These are phyloP conservation scores for Lacanobia wlatinum DNA, from an alignment of 2,888 invertebrate genomes.

Conservation along the genomic window DNA sequence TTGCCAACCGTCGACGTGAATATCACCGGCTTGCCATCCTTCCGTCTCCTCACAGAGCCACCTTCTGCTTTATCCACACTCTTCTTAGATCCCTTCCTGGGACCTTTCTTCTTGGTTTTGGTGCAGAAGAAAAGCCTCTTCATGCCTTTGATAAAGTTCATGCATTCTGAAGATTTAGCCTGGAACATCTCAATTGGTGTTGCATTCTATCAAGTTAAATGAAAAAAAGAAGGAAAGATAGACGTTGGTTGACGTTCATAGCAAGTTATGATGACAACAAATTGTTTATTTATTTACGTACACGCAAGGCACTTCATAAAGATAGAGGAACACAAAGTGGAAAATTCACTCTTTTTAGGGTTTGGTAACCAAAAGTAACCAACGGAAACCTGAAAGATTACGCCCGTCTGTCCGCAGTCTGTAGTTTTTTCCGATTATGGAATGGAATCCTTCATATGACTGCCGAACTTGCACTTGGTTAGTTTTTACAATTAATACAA, in stretches of 20 bases:
- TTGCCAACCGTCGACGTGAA: slow-evolving; percentile 88
- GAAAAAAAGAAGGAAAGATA: background rate
- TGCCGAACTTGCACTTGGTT: too few species aligned
- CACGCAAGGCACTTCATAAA: too few species aligned
- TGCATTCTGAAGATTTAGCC: slow-evolving; percentile 84
- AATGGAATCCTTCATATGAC: too few species aligned
- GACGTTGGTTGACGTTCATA: background rate
- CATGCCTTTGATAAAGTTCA: slow-evolving; percentile 86
- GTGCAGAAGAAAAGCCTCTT: slow-evolving; percentile 88
- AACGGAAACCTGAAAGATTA: too few species aligned
- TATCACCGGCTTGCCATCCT: slow-evolving; percentile 79
- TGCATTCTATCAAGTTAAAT: slow-evolving; percentile 37
- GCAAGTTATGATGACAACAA: too few species aligned
- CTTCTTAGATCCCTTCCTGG: slow-evolving; percentile 71
- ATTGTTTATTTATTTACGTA: too few species aligned
- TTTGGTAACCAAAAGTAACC: too few species aligned
- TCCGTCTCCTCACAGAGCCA: slow-evolving; percentile 67
- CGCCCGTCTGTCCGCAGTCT: too few species aligned
- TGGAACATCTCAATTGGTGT: slow-evolving; percentile 68
- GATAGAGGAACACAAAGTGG: too few species aligned
- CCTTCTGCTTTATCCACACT: slow-evolving; percentile 61
- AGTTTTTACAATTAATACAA: too few species aligned
- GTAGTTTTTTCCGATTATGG: too few species aligned
- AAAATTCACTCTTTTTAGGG: too few species aligned
- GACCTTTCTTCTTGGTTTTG: slow-evolving; percentile 80